phyloP scores from a whole-genome alignment of 2,888 invertebrate species.

The Leptopilina drosophilae region DNA sequence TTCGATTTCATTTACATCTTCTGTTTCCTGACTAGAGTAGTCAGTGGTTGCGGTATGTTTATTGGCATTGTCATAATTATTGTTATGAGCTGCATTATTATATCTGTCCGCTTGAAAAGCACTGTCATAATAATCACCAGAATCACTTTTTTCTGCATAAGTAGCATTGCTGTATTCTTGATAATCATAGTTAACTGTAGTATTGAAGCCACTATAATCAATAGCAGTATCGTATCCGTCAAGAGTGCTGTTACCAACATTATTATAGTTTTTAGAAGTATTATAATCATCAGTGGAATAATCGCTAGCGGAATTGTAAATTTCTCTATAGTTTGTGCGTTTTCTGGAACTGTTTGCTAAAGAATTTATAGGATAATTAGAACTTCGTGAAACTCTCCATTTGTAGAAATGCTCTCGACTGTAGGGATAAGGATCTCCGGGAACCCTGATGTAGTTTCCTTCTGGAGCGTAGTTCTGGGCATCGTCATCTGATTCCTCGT shows the following conservation, averaged over 20 bases:
- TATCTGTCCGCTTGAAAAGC: too few species aligned
- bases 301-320: background rate
- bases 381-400: conserved; percentile 58
- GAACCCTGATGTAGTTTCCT: conserved; percentile 56
- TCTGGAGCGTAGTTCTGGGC: conserved; percentile 42
- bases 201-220: background rate
- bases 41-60: too few species aligned
- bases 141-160: background rate
- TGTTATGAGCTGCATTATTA: too few species aligned
- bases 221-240: background rate
- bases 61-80: too few species aligned
- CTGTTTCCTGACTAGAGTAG: too few species aligned
- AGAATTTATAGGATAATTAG: background rate
- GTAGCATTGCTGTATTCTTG: background rate
- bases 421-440: conserved; percentile 67
- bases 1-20: too few species aligned
- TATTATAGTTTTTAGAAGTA: background rate
- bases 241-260: background rate
- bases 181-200: background rate
- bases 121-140: too few species aligned
- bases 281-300: background rate
- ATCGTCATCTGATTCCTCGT: conserved; percentile 10
- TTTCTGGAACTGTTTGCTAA: background rate
- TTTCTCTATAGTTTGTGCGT: background rate
- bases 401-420: conserved; percentile 61